Percentiles rank a stretch among this genome's conserved stretches.
Evolutionary conservation across 2,797 vertebrate genomes (phyloP).

Genomic region (Atherinosoma microstoma): DNA sequence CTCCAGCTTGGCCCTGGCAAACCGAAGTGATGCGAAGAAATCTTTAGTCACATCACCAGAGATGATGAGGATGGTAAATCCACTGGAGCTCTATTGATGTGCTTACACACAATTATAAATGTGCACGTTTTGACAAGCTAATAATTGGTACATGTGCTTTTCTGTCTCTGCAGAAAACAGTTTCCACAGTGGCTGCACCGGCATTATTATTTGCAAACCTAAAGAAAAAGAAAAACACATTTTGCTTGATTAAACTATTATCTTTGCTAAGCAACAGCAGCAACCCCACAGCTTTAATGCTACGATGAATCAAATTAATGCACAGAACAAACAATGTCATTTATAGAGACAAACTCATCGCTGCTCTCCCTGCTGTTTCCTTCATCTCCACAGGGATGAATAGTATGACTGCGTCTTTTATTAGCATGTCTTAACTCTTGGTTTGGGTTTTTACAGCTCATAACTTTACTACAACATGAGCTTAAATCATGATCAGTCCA

Average conservation of each 20-base stretch:
- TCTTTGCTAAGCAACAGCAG: neutral
- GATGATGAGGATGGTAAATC: constrained; percentile 7
- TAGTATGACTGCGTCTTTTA: neutral
- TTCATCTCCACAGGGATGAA: neutral
- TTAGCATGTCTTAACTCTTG: neutral
- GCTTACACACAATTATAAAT: constrained; percentile 3
- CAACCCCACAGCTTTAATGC: neutral
- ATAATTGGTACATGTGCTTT: neutral
- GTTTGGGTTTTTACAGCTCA: neutral
- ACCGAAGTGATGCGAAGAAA: constrained; percentile 21
- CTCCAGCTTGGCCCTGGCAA: constrained; percentile 27
- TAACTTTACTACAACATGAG: neutral
- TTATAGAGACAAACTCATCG: neutral
- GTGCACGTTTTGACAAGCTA: constrained; percentile 3
- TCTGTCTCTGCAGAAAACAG: neutral
- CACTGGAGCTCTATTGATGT: neutral
- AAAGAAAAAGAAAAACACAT: neutral
- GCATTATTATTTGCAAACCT: neutral
- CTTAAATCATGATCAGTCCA: neutral
- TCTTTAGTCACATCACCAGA: constrained; percentile 11
- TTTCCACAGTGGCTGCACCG: neutral
- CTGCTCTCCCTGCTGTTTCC: neutral
- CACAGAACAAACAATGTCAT: neutral
- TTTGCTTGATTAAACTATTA: neutral
- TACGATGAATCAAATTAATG: neutral